These are phyloP conservation scores for Meteorus sp. DNA, from an alignment of 1,140 invertebrate genomes.

Conservation along the genomic window DNA sequence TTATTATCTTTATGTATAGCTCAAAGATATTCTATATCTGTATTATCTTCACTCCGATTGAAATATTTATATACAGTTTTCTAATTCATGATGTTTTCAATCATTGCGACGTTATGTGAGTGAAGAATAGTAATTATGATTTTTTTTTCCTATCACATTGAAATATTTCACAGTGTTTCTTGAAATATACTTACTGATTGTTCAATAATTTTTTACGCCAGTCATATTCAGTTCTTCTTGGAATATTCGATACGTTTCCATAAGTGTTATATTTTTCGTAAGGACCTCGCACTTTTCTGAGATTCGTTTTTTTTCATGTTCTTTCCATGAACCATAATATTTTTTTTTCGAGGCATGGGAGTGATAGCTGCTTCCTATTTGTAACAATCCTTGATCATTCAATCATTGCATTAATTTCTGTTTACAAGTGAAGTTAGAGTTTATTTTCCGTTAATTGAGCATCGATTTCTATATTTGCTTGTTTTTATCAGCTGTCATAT, in stretches of 20 bases:
- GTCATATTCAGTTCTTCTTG: neutral
- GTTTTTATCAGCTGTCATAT: neutral
- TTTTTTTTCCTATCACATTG: too few species aligned
- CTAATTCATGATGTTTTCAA: too few species aligned
- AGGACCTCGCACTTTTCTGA: neutral
- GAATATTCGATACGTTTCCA: neutral
- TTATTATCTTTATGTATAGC: too few species aligned
- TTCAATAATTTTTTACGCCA: neutral
- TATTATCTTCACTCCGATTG: too few species aligned
- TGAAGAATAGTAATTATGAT: too few species aligned
- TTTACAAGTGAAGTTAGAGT: neutral
- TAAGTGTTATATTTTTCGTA: neutral
- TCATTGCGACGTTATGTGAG: too few species aligned
- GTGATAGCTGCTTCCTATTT: neutral
- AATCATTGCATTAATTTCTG: neutral
- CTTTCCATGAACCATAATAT: neutral
- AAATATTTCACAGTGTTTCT: too few species aligned
- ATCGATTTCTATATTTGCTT: neutral
- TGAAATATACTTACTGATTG: constrained; percentile 2
- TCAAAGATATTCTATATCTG: too few species aligned
- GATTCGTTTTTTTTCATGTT: neutral
- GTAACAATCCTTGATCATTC: neutral
- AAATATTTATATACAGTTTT: too few species aligned
- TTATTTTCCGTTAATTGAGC: neutral
- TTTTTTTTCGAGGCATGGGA: neutral